Base-by-base conservation (phyloP, 2,113 vertebrate genomes). In the Oryzias curvinotus region DNA sequence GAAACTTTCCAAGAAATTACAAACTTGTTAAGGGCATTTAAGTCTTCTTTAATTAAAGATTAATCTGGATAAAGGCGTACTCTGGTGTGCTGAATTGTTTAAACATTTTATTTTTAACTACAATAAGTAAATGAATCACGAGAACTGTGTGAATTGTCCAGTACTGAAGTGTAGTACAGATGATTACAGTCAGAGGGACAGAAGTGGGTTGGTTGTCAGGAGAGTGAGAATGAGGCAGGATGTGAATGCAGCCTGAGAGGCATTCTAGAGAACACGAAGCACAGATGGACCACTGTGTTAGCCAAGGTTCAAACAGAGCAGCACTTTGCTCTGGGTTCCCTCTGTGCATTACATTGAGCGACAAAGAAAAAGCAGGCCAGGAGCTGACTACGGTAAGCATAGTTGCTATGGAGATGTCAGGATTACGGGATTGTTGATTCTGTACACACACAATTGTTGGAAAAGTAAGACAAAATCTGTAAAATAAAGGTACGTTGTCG, bases 241-340 rank as follows among this genome's bases (percentile, higher is more conserved):
- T 52, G 45, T 70, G 55, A 69, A 51, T 26, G 46, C 26, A 66
- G 64, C 42, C n/a, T 53, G 14, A 59, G 46, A 55, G 54, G 46
- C 26, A 19, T 36, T 36, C 36, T 18, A 36, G 30, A 21, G 47
- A 71, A 57, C 14, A 52, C 57, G 52, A 51, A 62, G 47, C 53
- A 67, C 53, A 74, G 49, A 41, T 47, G 25, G 51, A 43, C 42
- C 43, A 51, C 53, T 71, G 62, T 71, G 61, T 73, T 56, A 26
- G 25, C 55, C 50, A 5, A 26, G 30, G 69, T 54, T 42, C 23
- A 52, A 49, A 73, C 57, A 61, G 60, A 56, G 48, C 43, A 63
- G 61, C 30, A 45, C 49, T 78, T 45, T 41, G 48, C 61, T 44
- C 30, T 52, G 43, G 61, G 10, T 46, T 30, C 46, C 25, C 19